These are phyloP conservation scores for Buceros bicornis DNA, from an alignment of 2,797 vertebrate genomes.

Conservation along the genomic window DNA sequence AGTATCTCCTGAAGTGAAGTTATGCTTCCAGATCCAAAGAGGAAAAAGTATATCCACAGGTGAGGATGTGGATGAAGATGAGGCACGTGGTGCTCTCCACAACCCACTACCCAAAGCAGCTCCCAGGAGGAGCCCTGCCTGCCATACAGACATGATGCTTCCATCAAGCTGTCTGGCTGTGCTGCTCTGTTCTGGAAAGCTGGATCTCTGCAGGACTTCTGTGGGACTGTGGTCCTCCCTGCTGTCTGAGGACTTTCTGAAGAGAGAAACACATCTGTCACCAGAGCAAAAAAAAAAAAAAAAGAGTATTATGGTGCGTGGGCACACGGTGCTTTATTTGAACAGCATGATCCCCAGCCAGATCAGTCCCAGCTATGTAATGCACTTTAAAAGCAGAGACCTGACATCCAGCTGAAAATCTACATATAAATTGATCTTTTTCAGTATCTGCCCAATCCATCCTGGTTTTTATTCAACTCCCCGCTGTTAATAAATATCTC, in stretches of 20 bases:
- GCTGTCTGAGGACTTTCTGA: background rate
- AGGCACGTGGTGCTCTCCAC: fast-evolving
- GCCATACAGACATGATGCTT: fast-evolving
- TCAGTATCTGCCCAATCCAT: background rate
- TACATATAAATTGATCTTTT: background rate
- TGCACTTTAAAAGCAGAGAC: background rate
- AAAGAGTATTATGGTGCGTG: fast-evolving
- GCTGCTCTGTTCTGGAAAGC: background rate
- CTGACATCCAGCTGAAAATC: background rate
- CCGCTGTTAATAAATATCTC: background rate
- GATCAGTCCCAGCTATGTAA: background rate
- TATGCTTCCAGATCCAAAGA: background rate
- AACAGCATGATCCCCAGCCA: background rate
- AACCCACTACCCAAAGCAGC: background rate
- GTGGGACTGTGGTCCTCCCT: fast-evolving
- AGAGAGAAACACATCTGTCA: fast-evolving
- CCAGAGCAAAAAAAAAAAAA: background rate
- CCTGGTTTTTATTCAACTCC: background rate
- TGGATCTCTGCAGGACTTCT: background rate
- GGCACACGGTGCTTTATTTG: background rate
- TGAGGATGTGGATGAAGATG: background rate
- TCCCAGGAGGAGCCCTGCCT: background rate
- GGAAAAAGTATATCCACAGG: background rate
- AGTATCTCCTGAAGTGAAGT: background rate
- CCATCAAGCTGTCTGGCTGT: background rate